phyloP scores from a whole-genome alignment of 2,888 invertebrate genomes.

The Strigamia transsilvanica region DNA sequence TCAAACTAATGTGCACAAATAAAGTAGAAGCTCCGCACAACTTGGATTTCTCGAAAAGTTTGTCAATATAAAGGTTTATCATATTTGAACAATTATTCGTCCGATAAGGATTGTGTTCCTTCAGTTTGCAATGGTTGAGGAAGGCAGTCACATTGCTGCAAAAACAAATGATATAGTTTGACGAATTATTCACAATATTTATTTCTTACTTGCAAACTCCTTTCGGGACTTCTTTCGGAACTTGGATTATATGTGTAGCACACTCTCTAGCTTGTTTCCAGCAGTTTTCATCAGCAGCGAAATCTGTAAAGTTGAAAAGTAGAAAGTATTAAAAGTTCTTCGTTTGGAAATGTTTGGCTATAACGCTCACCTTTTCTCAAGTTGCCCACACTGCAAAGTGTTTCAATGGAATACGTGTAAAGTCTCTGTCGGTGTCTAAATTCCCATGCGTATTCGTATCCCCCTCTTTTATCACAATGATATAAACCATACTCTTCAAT shows the following conservation, averaged over 20 bases:
- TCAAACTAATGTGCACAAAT: slow-evolving; percentile 22
- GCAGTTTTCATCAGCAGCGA: neutral
- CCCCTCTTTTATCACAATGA: neutral
- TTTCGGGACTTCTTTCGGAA: neutral
- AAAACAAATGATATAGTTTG: neutral
- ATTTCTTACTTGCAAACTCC: neutral
- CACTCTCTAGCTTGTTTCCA: neutral
- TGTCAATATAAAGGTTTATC: neutral
- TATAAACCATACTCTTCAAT: neutral
- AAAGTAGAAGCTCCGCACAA: slow-evolving; percentile 10
- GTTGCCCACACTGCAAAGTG: neutral
- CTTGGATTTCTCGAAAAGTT: neutral
- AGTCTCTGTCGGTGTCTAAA: slow-evolving; percentile 1
- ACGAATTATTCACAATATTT: neutral
- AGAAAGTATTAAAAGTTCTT: neutral
- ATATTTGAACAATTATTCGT: neutral
- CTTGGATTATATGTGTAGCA: neutral
- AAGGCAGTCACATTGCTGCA: neutral
- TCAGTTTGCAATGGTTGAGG: neutral
- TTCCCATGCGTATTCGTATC: slow-evolving; percentile 4
- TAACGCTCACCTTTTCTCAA: neutral
- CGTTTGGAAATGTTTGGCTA: neutral
- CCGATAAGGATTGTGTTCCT: neutral
- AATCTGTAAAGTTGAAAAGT: neutral
- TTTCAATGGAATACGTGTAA: neutral